phyloP scores from a whole-genome alignment of 1,140 invertebrate species.

The Ceratina australensis region DNA sequence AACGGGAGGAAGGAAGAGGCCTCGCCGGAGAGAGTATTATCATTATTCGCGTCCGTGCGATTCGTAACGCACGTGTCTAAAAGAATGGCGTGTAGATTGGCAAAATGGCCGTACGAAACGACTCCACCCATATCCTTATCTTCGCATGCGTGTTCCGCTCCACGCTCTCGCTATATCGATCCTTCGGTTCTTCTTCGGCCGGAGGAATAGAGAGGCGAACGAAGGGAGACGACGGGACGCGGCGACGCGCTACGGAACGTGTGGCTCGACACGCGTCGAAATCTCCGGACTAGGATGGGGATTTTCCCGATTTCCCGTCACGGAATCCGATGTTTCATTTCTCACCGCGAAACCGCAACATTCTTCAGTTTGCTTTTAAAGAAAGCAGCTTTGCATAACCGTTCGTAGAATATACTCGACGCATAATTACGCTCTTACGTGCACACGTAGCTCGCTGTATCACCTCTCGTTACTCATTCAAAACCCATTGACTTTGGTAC shows the following conservation, averaged over 20 bases:
- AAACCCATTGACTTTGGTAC: too few relatives aligned
- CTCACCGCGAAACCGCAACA: too few relatives aligned
- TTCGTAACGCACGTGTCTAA: not conserved
- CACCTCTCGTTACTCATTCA: too few relatives aligned
- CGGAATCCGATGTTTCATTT: not conserved
- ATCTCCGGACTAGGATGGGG: constrained; percentile 34
- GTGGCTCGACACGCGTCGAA: constrained; percentile 51
- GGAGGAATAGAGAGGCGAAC: not conserved
- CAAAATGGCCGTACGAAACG: constrained; percentile 30
- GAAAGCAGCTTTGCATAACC: too few relatives aligned
- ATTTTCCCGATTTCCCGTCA: constrained; percentile 35
- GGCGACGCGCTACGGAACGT: not conserved
- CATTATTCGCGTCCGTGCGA: not conserved
- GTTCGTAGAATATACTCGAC: too few relatives aligned
- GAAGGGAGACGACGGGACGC: constrained; percentile 1
- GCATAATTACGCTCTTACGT: too few relatives aligned
- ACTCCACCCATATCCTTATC: constrained; percentile 62
- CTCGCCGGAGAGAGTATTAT: not conserved
- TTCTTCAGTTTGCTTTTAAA: not conserved
- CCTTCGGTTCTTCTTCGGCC: constrained; percentile 38
- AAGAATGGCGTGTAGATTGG: not conserved
- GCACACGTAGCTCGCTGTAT: too few relatives aligned
- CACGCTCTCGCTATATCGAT: constrained; percentile 51
- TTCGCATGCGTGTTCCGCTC: constrained; percentile 64
- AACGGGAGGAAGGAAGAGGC: constrained; percentile 7